Percentiles rank a stretch among this genome's conserved stretches.
These are phyloP conservation scores for Lethenteron reissneri DNA, from an alignment of 2,113 vertebrate genomes.

Conservation along the genomic window DNA sequence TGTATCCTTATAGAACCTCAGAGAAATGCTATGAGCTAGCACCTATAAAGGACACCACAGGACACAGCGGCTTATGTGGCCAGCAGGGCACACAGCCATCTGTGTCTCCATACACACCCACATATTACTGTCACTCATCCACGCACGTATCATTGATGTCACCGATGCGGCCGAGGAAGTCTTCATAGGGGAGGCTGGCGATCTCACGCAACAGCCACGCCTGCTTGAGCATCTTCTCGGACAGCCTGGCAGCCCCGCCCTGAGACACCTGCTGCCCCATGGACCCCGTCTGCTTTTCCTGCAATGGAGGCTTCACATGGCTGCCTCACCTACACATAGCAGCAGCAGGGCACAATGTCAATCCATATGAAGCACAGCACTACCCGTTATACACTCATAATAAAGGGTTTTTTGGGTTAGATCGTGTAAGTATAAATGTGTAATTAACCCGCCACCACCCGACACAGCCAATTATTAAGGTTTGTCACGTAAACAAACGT, in stretches of 20 bases:
- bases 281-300: no score
- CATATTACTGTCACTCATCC: constrained; percentile 3
- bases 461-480: no score
- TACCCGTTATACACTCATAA: no score
- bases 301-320: no score
- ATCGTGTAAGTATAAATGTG: no score
- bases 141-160: constrained; percentile 93
- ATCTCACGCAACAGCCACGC: constrained; percentile 60
- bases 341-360: no score
- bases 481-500: no score
- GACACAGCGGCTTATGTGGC: background rate
- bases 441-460: no score
- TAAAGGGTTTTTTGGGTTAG: no score
- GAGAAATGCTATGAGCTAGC: background rate
- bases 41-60: background rate
- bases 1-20: background rate
- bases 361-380: no score
- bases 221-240: constrained; percentile 82
- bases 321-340: no score
- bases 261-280: constrained; percentile 94
- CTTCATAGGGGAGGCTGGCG: constrained; percentile 73
- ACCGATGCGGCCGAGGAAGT: constrained; percentile 81
- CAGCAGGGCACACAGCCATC: background rate
- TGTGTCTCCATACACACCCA: background rate
- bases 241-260: constrained; percentile 52